Evolutionary conservation across 1,140 invertebrate genomes (phyloP).

Genomic region (Drosophila mojavensis): DNA sequence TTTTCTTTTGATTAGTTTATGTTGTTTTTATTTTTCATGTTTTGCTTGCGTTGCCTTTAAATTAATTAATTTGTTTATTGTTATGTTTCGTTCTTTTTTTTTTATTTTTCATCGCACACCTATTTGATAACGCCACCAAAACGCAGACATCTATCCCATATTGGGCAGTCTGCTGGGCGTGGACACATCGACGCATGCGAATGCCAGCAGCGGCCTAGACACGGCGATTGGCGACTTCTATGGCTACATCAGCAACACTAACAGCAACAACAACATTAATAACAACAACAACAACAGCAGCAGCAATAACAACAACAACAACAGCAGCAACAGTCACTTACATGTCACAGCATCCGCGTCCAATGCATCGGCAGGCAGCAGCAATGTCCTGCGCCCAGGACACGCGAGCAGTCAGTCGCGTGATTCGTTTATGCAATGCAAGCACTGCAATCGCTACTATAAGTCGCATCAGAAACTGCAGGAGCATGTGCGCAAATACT

Average conservation of each 20-base stretch:
- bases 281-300: conserved; percentile 25
- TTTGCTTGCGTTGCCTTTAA: conserved; percentile 42
- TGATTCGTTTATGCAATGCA: conserved; percentile 79
- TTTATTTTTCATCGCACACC: conserved; percentile 38
- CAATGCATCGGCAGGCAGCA: conserved; percentile 9
- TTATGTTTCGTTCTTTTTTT: conserved; percentile 59
- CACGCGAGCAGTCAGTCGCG: conserved; percentile 31
- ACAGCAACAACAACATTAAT: conserved; percentile 31
- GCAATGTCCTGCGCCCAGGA: conserved; percentile 13
- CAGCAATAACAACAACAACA: conserved; percentile 19
- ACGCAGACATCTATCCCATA: conserved; percentile 80
- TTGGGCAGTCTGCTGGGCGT: conserved; percentile 81
- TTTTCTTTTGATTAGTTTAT: conserved; percentile 37
- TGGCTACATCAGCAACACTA: conserved; percentile 68
- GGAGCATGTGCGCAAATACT: conserved; percentile 82
- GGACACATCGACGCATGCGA: conserved; percentile 64
- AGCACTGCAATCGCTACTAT: conserved; percentile 79
- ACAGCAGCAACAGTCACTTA: neutral
- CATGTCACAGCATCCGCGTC: conserved; percentile 1
- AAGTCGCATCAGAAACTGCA: conserved; percentile 76
- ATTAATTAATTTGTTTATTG: conserved; percentile 60
- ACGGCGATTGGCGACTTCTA: conserved; percentile 56
- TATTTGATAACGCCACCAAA: conserved; percentile 20
- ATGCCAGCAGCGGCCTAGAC: conserved; percentile 47
- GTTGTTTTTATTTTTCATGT: conserved; percentile 38